Conservation (phyloP, 2,113 vertebrate genomes). For the Arvicanthis niloticus region DNA sequence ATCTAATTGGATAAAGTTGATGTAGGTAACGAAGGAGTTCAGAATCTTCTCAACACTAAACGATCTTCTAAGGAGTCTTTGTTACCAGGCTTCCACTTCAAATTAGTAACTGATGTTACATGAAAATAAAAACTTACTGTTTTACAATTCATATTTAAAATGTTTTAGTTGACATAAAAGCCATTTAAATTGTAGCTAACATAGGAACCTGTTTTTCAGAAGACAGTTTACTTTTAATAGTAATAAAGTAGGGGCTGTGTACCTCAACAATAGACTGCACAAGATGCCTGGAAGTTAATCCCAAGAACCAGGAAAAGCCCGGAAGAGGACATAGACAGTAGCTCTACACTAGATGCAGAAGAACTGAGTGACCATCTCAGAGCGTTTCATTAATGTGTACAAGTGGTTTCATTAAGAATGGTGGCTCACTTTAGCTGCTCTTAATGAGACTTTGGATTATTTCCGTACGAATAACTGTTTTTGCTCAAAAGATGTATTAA, state of each 20-base stretch:
- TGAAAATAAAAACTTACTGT: constrained; percentile 56
- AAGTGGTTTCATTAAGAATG: not conserved
- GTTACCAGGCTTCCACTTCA: constrained; percentile 18
- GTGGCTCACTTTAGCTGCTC: constrained; percentile 1
- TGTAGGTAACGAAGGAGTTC: constrained; percentile 4
- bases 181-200: constrained; percentile 46
- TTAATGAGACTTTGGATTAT: constrained; percentile 12
- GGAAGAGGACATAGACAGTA: not conserved
- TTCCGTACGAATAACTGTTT: not conserved
- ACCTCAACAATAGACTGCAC: not conserved
- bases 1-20: not conserved
- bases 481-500: constrained; percentile 8
- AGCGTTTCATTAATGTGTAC: not conserved
- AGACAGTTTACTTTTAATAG: constrained; percentile 59
- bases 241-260: not conserved
- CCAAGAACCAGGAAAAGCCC: not conserved
- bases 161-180: constrained; percentile 53
- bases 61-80: constrained; percentile 3
- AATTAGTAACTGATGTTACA: constrained; percentile 35
- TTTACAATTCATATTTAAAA: constrained; percentile 42
- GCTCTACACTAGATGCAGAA: not conserved
- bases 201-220: constrained; percentile 34
- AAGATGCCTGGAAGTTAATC: not conserved
- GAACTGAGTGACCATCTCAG: not conserved
- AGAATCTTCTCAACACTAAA: not conserved